These are phyloP conservation scores for Cynopterus sphinx DNA, from an alignment of 2,797 vertebrate genomes.

Conservation along the genomic window DNA sequence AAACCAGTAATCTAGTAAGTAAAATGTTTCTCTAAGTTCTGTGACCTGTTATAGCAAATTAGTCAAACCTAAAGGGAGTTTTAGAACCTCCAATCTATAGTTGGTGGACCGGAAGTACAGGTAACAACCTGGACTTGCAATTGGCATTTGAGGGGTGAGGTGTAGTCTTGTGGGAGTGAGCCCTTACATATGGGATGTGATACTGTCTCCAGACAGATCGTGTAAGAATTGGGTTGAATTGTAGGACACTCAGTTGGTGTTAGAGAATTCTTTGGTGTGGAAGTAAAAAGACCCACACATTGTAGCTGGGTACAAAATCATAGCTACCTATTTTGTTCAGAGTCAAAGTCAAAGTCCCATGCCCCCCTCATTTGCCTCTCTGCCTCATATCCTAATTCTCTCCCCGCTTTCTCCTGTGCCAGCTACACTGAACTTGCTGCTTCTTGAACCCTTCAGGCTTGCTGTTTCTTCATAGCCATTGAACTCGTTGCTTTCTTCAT, in stretches of 20 bases:
- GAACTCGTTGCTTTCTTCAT: not conserved
- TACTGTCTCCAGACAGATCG: not conserved
- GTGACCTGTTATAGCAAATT: not conserved
- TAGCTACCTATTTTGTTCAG: not conserved
- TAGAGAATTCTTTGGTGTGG: not conserved
- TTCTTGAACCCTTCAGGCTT: not conserved
- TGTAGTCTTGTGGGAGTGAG: not conserved
- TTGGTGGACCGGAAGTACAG: not conserved
- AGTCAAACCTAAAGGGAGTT: not conserved
- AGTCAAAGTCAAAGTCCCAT: not conserved
- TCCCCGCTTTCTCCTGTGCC: not conserved
- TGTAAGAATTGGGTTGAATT: not conserved
- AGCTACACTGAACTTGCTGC: not conserved
- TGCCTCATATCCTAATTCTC: not conserved
- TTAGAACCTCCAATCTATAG: not conserved
- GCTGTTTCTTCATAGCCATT: not conserved
- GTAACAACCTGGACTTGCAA: not conserved
- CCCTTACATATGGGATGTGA: not conserved
- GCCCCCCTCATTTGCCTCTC: not conserved
- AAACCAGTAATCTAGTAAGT: not conserved
- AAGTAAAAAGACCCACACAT: not conserved
- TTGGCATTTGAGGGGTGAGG: not conserved
- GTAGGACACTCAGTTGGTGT: not conserved
- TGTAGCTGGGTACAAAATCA: not conserved
- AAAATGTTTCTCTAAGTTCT: not conserved